These are phyloP conservation scores for Dexiosoma caninum DNA, from an alignment of 2,888 invertebrate species.

Conservation along the genomic window DNA sequence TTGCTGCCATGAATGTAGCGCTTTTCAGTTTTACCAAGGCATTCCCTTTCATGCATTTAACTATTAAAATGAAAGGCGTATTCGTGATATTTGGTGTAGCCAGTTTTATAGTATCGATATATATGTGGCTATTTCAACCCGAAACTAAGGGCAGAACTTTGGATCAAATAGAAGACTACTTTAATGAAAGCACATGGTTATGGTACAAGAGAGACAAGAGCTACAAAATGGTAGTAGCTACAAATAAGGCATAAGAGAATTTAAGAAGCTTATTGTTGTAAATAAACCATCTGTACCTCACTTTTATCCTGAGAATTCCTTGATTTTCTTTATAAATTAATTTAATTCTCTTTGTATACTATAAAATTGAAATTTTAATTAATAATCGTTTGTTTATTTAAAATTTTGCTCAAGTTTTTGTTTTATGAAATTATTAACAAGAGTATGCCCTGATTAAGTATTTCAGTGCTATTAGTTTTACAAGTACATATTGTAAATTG, in stretches of 20 bases:
- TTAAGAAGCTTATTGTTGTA: neutral
- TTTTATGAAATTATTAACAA: too few species aligned
- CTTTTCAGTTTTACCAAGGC: constrained; percentile 85
- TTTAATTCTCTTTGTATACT: too few species aligned
- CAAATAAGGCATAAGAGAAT: constrained; percentile 31
- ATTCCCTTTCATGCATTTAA: constrained; percentile 82
- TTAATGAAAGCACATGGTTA: constrained; percentile 82
- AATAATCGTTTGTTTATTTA: too few species aligned
- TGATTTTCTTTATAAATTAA: too few species aligned
- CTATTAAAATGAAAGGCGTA: constrained; percentile 83
- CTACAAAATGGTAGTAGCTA: constrained; percentile 66
- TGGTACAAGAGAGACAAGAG: constrained; percentile 78
- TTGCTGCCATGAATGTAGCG: constrained; percentile 84
- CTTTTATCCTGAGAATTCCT: neutral
- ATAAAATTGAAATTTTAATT: too few species aligned
- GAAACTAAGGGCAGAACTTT: constrained; percentile 86
- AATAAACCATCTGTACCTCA: constrained; percentile 45
- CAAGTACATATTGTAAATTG: neutral
- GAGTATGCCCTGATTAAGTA: neutral
- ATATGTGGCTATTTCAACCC: constrained; percentile 84
- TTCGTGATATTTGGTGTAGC: constrained; percentile 85
- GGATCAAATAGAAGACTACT: constrained; percentile 88
- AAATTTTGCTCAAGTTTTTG: too few species aligned
- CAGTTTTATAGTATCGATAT: constrained; percentile 81
- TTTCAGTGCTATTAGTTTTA: neutral